phyloP scores from a whole-genome alignment of 1,140 invertebrate species.

The Lepidurus apus region DNA sequence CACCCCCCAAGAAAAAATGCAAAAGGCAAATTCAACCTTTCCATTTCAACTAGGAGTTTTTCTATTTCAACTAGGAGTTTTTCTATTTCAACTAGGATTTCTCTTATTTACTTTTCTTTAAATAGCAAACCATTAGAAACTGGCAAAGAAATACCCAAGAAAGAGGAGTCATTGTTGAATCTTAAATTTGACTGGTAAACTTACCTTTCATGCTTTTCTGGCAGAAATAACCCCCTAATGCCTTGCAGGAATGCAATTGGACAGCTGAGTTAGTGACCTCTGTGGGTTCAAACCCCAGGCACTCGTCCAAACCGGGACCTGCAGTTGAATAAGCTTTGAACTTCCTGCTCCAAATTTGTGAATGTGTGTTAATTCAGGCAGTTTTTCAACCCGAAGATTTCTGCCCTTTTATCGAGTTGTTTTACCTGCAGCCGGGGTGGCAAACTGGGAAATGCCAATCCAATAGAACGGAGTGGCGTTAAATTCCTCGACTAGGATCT shows the following conservation, averaged over 20 bases:
- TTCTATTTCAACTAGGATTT: too few relatives aligned
- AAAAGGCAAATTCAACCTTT: neutral
- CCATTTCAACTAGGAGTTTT: too few relatives aligned
- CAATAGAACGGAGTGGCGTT: conserved; percentile 61
- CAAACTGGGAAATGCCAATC: conserved; percentile 49
- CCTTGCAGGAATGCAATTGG: neutral
- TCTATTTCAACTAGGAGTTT: too few relatives aligned
- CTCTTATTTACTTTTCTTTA: too few relatives aligned
- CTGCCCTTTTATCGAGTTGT: too few relatives aligned
- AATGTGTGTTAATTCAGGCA: neutral
- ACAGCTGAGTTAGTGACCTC: neutral
- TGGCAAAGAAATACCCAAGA: too few relatives aligned
- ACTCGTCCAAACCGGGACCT: neutral
- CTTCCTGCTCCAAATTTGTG: neutral
- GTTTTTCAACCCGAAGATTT: conserved; percentile 36
- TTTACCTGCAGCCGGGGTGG: conserved; percentile 52
- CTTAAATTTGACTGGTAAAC: neutral
- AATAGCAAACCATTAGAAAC: too few relatives aligned
- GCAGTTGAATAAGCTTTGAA: neutral
- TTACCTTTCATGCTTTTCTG: conserved; percentile 42
- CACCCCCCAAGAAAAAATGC: neutral
- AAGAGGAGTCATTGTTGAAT: too few relatives aligned
- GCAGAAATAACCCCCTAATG: neutral
- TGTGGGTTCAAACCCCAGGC: neutral
- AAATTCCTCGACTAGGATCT: conserved; percentile 60